Base-by-base conservation (phyloP, 2,797 vertebrate species). In the Falco rusticolus region DNA sequence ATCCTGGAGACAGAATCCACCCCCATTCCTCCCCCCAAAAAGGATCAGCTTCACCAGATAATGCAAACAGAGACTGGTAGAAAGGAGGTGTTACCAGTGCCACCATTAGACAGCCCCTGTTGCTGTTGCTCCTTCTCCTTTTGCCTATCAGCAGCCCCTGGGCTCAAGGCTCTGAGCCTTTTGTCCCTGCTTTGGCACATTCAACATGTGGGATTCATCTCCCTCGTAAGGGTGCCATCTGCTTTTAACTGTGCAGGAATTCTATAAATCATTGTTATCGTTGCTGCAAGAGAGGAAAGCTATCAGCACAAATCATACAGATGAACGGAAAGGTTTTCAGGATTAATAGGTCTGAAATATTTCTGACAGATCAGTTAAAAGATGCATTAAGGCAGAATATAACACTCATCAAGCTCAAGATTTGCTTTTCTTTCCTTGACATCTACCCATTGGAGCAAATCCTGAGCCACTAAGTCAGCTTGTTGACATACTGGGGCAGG, bases 371-470 rank as follows among this genome's bases (percentile, higher is more conserved):
- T 87, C 69, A 81, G 70, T 63, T 97, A 84, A 71, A 94, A 92
- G 50, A 92, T 94, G 84, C 92, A 89, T 96, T 91, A 97, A 95
- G 41, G 82, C 83, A 93, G 90, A 93, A n/a, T 54, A 41, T 57
- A 91, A 61, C 15, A 3, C 76, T 81, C 61, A 47, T 68, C 59
- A 84, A 84, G 45, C 87, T 92, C 69, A 92, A 85, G 60, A 92
- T 89, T 41, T 75, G 65, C 70, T 87, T 95, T 90, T 86, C 57
- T 95, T 96, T 93, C 88, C 92, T 96, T 91, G 57, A 84, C 98
- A 98, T 96, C 98, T 98, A 96, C 98, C 98, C 98, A 98, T 98
- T 90, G 98, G 98, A 87, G 98, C 98, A 57, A 99, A 99, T 57
- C 98, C 98, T 80, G 98, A 99, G 93, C 39, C 68, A 98, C 98